Evolutionary conservation across 2,888 invertebrate species (phyloP).

Genomic region (Cheilosia vulpina): DNA sequence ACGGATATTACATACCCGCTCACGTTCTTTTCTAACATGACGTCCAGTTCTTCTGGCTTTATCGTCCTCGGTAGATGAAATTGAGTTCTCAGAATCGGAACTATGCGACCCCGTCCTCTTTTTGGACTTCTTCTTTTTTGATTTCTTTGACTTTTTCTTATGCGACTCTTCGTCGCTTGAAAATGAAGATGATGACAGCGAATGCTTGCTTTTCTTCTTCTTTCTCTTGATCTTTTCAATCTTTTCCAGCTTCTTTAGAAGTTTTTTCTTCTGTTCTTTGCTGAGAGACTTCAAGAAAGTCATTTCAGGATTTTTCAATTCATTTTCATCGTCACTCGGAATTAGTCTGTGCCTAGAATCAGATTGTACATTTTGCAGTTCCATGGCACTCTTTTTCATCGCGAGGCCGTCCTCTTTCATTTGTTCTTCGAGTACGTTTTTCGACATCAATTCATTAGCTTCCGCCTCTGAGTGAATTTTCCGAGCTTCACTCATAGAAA

Average conservation of each 20-base stretch:
- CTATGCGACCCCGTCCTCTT: constrained; percentile 40
- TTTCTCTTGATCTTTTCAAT: constrained; percentile 84
- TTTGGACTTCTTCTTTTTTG: constrained; percentile 57
- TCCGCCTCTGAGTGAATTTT: constrained; percentile 87
- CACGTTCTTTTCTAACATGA: constrained; percentile 38
- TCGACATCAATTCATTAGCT: constrained; percentile 87
- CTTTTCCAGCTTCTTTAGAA: constrained; percentile 91
- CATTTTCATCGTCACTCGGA: constrained; percentile 84
- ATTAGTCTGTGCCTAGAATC: constrained; percentile 86
- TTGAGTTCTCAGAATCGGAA: constrained; percentile 68
- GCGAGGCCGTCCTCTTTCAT: constrained; percentile 96
- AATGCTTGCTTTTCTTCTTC: constrained; percentile 79
- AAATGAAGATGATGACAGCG: constrained; percentile 36
- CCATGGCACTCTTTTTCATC: constrained; percentile 91
- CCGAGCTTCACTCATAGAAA: constrained; percentile 92
- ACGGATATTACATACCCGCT: background rate
- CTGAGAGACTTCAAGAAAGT: constrained; percentile 93
- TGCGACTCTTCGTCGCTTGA: constrained; percentile 13
- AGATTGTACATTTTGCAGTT: constrained; percentile 85
- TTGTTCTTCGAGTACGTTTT: constrained; percentile 91
- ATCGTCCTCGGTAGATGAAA: constrained; percentile 66
- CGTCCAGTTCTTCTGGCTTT: constrained; percentile 18
- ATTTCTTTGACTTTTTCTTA: constrained; percentile 75
- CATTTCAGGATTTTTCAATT: constrained; percentile 86
- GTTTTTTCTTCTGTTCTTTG: constrained; percentile 94